Conservation (phyloP, 2,888 invertebrate genomes). For the Protodeltote pygarga region DNA sequence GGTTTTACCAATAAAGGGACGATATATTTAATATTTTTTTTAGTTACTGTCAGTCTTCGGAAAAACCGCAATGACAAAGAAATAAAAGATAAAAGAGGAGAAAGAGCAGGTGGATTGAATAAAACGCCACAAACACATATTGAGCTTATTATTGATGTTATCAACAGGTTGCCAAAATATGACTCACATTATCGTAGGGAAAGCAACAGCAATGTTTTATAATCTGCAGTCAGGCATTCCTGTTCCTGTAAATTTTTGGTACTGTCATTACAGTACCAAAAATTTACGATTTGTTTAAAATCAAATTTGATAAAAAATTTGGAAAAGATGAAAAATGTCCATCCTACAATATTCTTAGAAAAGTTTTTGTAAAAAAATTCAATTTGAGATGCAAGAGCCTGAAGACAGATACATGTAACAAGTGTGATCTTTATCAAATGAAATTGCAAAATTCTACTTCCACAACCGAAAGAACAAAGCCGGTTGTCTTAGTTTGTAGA, state of each 20-base stretch:
- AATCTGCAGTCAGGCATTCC: conserved; percentile 20
- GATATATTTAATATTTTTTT: too few species aligned
- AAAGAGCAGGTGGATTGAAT: conserved; percentile 15
- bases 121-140: conserved; percentile 15
- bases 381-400: conserved; percentile 15
- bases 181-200: conserved; percentile 20
- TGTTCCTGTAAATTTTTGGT: too few species aligned
- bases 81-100: conserved; percentile 18
- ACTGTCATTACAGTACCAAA: conserved; percentile 16
- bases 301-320: conserved; percentile 7
- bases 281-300: conserved; percentile 15
- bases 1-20: too few species aligned
- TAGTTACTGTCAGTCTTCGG: conserved; percentile 15
- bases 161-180: conserved; percentile 21
- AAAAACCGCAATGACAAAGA: conserved; percentile 14
- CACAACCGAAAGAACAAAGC: conserved; percentile 12
- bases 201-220: conserved; percentile 13
- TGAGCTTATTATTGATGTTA: conserved; percentile 15
- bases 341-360: conserved; percentile 6
- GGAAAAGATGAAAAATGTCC: conserved; percentile 14
- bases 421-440: conserved; percentile 11
- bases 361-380: conserved; percentile 13
- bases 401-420: conserved; percentile 23
- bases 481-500: too few species aligned
- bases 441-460: conserved; percentile 13